A percentile compares a stretch with the other conserved stretches of the same genome.
Evolutionary conservation across 2,888 invertebrate species (phyloP).

Genomic region (Phengaris alcon): DNA sequence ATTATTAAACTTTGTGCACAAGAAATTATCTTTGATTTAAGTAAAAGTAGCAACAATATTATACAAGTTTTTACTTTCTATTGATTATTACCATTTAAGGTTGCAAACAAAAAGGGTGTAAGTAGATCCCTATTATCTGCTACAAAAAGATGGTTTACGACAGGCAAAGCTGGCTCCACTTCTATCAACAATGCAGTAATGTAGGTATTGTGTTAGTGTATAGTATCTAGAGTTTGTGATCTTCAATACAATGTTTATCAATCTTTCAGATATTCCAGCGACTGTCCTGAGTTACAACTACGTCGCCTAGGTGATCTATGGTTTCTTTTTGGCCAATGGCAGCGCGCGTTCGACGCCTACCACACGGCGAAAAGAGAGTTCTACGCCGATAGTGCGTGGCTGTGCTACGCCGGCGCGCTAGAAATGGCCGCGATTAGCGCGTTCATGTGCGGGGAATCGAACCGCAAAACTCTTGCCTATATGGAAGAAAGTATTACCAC

Average conservation of each 20-base stretch:
- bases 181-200: conserved; percentile 89
- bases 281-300: conserved; percentile 94
- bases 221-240: no score
- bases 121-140: conserved; percentile 95
- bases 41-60: background rate
- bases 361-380: conserved; percentile 98
- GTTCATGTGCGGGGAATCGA: conserved; percentile 91
- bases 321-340: conserved; percentile 97
- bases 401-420: conserved; percentile 96
- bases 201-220: conserved; percentile 71
- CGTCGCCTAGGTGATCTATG: conserved; percentile 96
- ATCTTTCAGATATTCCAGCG: conserved; percentile 84
- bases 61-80: background rate
- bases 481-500: conserved; percentile 97
- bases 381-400: conserved; percentile 97
- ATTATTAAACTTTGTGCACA: conserved; percentile 20
- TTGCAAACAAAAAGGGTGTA: conserved; percentile 93
- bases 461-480: conserved; percentile 89
- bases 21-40: no score
- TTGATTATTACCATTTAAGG: conserved; percentile 58
- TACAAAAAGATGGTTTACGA: conserved; percentile 96
- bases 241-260: no score
- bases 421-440: conserved; percentile 97
- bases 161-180: conserved; percentile 89
- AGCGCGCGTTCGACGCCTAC: conserved; percentile 94